These are phyloP conservation scores for Athalia rosae DNA, from an alignment of 2,888 invertebrate genomes.

Conservation along the genomic window DNA sequence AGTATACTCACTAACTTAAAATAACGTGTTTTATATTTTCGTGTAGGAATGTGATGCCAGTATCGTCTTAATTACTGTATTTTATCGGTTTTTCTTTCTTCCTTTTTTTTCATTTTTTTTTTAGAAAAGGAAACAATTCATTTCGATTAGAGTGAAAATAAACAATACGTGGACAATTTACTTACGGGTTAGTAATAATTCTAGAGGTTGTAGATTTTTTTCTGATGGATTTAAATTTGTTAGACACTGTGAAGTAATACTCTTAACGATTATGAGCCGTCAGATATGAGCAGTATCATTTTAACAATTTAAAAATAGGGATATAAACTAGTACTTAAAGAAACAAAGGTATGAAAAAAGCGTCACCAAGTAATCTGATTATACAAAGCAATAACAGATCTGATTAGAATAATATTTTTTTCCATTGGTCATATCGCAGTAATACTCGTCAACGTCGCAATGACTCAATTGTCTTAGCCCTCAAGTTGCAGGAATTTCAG, in stretches of 20 bases:
- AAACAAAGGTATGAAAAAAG: conserved; percentile 9
- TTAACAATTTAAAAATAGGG: conserved; percentile 26
- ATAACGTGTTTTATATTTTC: conserved; percentile 42
- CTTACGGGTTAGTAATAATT: conserved; percentile 55
- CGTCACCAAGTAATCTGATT: conserved; percentile 24
- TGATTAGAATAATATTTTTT: conserved; percentile 35
- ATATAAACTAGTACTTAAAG: conserved; percentile 37
- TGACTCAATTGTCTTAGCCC: conserved; percentile 50
- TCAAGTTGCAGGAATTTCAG: conserved; percentile 56
- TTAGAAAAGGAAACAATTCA: conserved; percentile 25
- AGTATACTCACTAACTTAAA: conserved; percentile 48
- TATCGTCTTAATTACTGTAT: conserved; percentile 54
- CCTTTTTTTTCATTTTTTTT: conserved; percentile 51
- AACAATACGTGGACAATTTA: conserved; percentile 58
- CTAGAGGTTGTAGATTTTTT: conserved; percentile 48
- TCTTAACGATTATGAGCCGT: conserved; percentile 39
- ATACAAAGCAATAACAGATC: conserved; percentile 41
- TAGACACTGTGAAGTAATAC: conserved; percentile 38
- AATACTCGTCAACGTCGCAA: conserved; percentile 57
- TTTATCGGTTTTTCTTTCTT: conserved; percentile 52
- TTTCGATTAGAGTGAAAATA: conserved; percentile 44
- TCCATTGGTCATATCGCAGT: conserved; percentile 42
- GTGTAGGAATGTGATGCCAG: conserved; percentile 54
- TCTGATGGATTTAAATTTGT: conserved; percentile 43
- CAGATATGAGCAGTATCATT: conserved; percentile 30